phyloP scores from a whole-genome alignment of 2,888 invertebrate species.

The Parnassius orleans region DNA sequence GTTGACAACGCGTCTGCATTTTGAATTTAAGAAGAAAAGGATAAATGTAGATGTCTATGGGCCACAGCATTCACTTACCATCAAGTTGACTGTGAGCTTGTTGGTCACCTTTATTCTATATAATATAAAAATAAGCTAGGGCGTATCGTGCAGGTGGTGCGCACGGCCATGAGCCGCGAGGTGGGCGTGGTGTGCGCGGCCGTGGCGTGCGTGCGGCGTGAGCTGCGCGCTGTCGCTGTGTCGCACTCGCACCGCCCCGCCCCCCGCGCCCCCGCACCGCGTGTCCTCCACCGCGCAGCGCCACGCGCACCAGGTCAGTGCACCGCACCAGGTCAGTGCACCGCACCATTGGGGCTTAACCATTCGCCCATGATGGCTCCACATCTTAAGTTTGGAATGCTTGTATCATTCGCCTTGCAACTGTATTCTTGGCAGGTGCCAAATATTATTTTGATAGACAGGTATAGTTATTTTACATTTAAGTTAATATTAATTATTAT shows the following conservation, averaged over 20 bases:
- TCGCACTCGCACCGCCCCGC: slow-evolving; percentile 59
- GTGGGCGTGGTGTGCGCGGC: slow-evolving; percentile 83
- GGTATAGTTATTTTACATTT: slow-evolving; percentile 48
- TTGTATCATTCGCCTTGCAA: slow-evolving; percentile 86
- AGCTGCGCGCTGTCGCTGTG: slow-evolving; percentile 84
- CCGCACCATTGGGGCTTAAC: slow-evolving; percentile 70
- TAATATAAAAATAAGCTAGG: too few relatives aligned
- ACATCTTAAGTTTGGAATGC: slow-evolving; percentile 85
- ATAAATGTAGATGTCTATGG: too few relatives aligned
- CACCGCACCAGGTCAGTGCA: slow-evolving; percentile 42
- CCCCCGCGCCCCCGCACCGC: slow-evolving; percentile 66
- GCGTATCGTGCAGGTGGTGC: slow-evolving; percentile 39
- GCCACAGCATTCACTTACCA: too few relatives aligned
- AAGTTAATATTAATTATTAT: neutral
- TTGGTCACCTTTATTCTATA: too few relatives aligned
- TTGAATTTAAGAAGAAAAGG: too few relatives aligned
- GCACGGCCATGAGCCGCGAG: slow-evolving; percentile 75
- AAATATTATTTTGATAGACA: slow-evolving; percentile 87
- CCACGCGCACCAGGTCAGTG: slow-evolving; percentile 29
- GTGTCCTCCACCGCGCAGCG: slow-evolving; percentile 65
- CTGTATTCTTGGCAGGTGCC: slow-evolving; percentile 85
- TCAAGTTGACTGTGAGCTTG: too few relatives aligned
- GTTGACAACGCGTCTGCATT: too few relatives aligned
- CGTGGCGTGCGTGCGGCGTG: slow-evolving; percentile 82
- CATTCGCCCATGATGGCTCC: slow-evolving; percentile 77